Evolutionary conservation across 2,113 vertebrate genomes (phyloP).

Genomic region (Potamarius usumacintae): DNA sequence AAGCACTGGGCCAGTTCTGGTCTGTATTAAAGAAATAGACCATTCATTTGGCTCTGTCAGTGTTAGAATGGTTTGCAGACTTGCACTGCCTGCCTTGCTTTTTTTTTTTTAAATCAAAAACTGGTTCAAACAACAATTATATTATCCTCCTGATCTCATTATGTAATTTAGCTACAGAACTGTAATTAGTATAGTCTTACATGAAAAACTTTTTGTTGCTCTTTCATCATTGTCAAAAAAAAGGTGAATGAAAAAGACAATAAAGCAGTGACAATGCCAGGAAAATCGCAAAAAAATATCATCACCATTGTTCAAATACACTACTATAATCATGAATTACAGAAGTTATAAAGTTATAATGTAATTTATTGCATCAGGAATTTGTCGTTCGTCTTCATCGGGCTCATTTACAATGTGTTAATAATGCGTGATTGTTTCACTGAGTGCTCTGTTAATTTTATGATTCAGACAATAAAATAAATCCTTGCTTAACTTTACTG

Average conservation of each 20-base stretch:
- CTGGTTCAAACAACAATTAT: slow-evolving; percentile 62
- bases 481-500: background rate
- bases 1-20: slow-evolving; percentile 65
- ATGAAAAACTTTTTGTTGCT: background rate
- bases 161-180: slow-evolving; percentile 63
- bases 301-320: background rate
- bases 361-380: background rate
- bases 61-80: slow-evolving; percentile 63
- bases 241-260: background rate
- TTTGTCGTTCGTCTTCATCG: background rate
- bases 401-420: background rate
- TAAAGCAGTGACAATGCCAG: background rate
- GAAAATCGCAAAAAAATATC: too few relatives aligned
- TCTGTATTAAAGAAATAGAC: slow-evolving; percentile 70
- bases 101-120: slow-evolving; percentile 51
- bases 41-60: slow-evolving; percentile 70
- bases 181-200: background rate
- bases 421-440: background rate
- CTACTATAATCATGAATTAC: background rate
- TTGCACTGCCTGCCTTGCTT: slow-evolving; percentile 52
- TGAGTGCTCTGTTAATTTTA: background rate
- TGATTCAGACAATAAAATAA: background rate
- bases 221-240: slow-evolving; percentile 24
- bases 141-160: slow-evolving; percentile 66
- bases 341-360: background rate